Evolutionary conservation across 2,797 vertebrate species (phyloP), one percentile per base, ranked within the genome.

Genomic region (Enteromius paludinosus): DNA sequence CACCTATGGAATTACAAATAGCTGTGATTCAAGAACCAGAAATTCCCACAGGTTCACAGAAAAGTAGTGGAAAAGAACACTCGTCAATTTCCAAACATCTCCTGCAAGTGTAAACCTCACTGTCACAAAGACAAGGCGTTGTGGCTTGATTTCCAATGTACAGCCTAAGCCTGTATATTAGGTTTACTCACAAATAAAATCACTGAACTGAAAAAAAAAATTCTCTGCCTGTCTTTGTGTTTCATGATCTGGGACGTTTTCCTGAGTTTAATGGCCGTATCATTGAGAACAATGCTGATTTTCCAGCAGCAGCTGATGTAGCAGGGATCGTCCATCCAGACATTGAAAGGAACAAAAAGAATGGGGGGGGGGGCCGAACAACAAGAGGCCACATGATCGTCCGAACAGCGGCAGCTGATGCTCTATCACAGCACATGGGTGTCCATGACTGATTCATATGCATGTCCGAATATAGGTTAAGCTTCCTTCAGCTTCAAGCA

Each of bases 221-320:
- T 30, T 2, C 1, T 33, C 23, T 23, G 68, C 9, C 25, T 6
- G 33, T 41, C 52, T 74, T 59, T 25, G 52, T 59, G 49, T 54
- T 38, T 75, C n/a, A 7, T 3, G 20, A 59, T 75, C 52, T 41
- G 52, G 52, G 72, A 25, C 9, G 56, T 76, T 85, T 82, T 65
- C 56, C 68, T 47, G 59, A 82, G 84, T 81, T 78, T 64, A 87
- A 87, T 86, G 75, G 74, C 77, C 59, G 59, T 70, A 83, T 79
- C 68, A 87, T 28, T 72, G 59, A 91, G 84, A 49, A 92, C 89
- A 94, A 92, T 88, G 88, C 89, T 74, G 81, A 88, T 90, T 92
- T 89, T 91, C 90, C 85, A 86, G 47, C 45, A 79, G 91, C 91
- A 92, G 92, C 90, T 93, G 93, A 94, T 83, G 85, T 80, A 84